Base-by-base conservation (phyloP, 2,113 vertebrate genomes). In the Vicugna pacos region DNA sequence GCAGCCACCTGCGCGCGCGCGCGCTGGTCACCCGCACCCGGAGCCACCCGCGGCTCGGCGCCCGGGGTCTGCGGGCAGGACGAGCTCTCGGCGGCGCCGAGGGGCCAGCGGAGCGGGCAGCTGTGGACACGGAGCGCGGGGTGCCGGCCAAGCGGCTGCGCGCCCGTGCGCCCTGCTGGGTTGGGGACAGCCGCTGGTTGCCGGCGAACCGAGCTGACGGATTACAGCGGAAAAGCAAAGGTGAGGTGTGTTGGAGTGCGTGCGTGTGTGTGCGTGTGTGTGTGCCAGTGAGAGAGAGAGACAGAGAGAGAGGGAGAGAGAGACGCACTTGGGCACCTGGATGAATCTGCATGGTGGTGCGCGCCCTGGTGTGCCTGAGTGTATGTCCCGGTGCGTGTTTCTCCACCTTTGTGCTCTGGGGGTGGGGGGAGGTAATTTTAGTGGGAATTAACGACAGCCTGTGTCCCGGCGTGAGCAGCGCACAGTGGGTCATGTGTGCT, bases 151-250 rank as follows among this genome's bases (percentile, higher is more conserved):
- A 92, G 90, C 94, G 52, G 83, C 86, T 58, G 81, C 35, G 72
- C 81, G 56, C 96, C 65, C 2, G 2, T 56, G 38, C 52, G n/a
- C 91, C 70, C 1, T 17, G 48, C 89, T 69, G 56, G 38, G n/a
- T 22, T 35, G 67, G 72, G 62, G n/a, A 80, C 89, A 17, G 82
- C 42, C 20, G 8, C 73, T 87, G 70, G 67, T 79, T 62, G 80
- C 92, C 1, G 9, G 69, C 0, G 28, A 93, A 35, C 58, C 17
- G 62, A 42, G 82, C 73, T 35, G 56, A 65, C 20, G 6, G 48
- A 84, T 11, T 52, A 84, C 96, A 58, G 35, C 32, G 24, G 87
- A 62, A 87, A 89, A 70, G 75, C 92, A 54, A 89, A 97, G 97
- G 96, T 97, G 64, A 96, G 96, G 20, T 56, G 73, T 26, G 83